These are phyloP conservation scores for Crematogaster levior DNA, from an alignment of 2,888 invertebrate species.

Conservation along the genomic window DNA sequence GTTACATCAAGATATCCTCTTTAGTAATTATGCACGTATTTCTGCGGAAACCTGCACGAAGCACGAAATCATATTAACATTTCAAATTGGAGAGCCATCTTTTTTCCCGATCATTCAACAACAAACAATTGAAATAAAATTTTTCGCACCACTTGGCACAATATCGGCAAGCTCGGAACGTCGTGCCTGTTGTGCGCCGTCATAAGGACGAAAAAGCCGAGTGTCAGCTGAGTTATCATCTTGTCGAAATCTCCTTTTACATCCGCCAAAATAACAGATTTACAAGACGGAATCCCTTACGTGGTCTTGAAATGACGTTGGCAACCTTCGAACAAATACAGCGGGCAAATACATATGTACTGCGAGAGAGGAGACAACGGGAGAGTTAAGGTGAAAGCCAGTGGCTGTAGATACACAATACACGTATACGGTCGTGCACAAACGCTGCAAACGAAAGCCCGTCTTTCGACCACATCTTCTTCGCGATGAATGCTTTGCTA, in stretches of 20 bases:
- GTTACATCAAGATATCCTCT: constrained; percentile 26
- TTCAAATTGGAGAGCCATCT: background rate
- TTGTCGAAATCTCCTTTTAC: constrained; percentile 49
- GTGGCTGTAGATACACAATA: background rate
- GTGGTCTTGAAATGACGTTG: constrained; percentile 43
- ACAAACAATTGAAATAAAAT: constrained; percentile 21
- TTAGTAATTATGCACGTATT: background rate
- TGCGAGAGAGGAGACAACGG: background rate
- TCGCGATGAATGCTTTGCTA: constrained; percentile 51
- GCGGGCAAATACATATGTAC: constrained; percentile 44
- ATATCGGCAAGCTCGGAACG: background rate
- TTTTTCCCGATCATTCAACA: constrained; percentile 22
- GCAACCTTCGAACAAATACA: constrained; percentile 41
- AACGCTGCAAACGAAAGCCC: constrained; percentile 1
- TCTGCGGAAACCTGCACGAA: background rate
- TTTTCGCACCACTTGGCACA: background rate
- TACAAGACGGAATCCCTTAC: constrained; percentile 50
- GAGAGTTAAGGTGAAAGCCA: constrained; percentile 19
- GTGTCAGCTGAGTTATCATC: constrained; percentile 38
- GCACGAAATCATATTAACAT: background rate
- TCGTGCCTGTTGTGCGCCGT: background rate
- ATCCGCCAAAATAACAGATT: constrained; percentile 59
- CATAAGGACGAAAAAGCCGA: constrained; percentile 1
- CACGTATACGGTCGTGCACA: background rate
- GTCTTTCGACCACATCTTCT: constrained; percentile 58